phyloP scores from a whole-genome alignment of 2,888 invertebrate species.

The Pyrocoelia pectoralis region DNA sequence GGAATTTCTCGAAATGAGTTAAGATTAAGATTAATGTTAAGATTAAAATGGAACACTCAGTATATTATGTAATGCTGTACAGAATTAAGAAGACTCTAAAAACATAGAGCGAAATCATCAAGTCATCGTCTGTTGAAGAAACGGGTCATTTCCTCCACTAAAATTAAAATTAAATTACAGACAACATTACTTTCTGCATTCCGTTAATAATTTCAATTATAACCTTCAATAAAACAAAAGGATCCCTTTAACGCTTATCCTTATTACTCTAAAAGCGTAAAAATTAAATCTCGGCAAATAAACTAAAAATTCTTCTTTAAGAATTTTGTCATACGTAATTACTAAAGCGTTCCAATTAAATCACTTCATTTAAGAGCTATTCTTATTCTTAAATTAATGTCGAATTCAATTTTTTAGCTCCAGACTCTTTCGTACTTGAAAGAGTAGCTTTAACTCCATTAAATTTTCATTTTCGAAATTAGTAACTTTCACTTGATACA shows the following conservation, averaged over 20 bases:
- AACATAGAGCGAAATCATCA: no score
- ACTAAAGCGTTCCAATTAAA: constrained; percentile 10
- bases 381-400: constrained; percentile 5
- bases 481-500: constrained; percentile 12
- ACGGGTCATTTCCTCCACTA: no score
- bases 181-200: no score
- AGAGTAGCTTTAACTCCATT: constrained; percentile 9
- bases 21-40: no score
- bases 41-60: no score
- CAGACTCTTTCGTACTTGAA: background rate
- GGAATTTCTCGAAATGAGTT: no score
- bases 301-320: background rate
- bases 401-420: constrained; percentile 1
- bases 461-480: constrained; percentile 17
- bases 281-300: background rate
- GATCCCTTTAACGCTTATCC: background rate
- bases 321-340: constrained; percentile 1
- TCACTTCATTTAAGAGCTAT: constrained; percentile 6
- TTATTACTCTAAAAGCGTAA: background rate
- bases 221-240: background rate
- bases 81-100: no score
- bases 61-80: no score
- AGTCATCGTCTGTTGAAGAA: no score
- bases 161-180: no score
- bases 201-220: background rate